These are phyloP conservation scores for Margaritifera margaritifera DNA, from an alignment of 2,888 invertebrate genomes.

Conservation along the genomic window DNA sequence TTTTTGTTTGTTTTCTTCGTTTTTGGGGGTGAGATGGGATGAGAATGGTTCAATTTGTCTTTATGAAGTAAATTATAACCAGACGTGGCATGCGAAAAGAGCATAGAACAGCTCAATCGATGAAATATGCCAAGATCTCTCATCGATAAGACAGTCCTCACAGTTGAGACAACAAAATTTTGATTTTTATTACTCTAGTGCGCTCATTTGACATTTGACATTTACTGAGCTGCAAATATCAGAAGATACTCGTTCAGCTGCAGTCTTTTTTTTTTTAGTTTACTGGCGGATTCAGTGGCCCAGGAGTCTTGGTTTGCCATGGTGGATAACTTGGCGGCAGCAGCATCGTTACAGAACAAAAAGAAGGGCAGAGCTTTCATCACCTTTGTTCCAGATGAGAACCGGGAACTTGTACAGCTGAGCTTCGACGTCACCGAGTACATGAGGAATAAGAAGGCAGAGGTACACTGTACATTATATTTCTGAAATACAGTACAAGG, in stretches of 20 bases:
- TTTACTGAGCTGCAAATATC: too few relatives aligned
- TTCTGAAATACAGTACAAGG: not conserved
- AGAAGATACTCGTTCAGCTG: not conserved
- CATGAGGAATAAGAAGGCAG: conserved; percentile 53
- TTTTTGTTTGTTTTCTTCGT: too few relatives aligned
- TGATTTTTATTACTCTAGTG: too few relatives aligned
- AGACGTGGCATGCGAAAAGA: too few relatives aligned
- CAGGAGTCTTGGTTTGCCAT: conserved; percentile 64
- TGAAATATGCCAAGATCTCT: too few relatives aligned
- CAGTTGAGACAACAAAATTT: too few relatives aligned
- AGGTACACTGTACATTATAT: conserved; percentile 43
- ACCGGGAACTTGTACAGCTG: conserved; percentile 56
- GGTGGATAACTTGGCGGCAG: conserved; percentile 58
- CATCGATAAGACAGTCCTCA: too few relatives aligned
- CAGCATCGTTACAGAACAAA: conserved; percentile 45
- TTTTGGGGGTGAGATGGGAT: too few relatives aligned
- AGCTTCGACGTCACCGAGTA: conserved; percentile 64
- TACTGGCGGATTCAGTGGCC: conserved; percentile 51
- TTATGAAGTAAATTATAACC: too few relatives aligned
- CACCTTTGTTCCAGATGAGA: conserved; percentile 60
- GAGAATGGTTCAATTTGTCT: too few relatives aligned
- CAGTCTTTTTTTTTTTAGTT: conserved; percentile 26
- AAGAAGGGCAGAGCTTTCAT: conserved; percentile 59
- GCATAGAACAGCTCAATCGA: too few relatives aligned
- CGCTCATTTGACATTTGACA: too few relatives aligned